Base-by-base conservation (phyloP, 1,140 invertebrate species). In the Apolygus lucorum region DNA sequence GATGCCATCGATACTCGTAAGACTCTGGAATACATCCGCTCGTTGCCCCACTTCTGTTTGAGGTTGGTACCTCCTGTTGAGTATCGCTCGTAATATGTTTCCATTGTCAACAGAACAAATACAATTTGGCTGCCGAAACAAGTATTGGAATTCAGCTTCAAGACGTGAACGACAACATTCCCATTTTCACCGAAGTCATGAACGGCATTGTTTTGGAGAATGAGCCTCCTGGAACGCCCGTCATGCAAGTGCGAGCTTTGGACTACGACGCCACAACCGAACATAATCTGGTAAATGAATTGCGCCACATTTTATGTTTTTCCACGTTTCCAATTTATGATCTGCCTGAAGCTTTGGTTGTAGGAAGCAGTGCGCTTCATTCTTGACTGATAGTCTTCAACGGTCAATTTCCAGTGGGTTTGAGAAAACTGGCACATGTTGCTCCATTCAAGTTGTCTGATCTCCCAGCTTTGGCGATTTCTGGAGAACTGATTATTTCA, bases 151-250 rank as follows among this genome's bases (percentile, higher is more conserved):
- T 95, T 25, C 84, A 88, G 75, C 82, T 93, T 0, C 81, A 86
- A 75, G 92, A 95, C 75, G 91, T 93, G 0, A 95, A 95, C 74
- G 92, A 95, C 76, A 90, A 92, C 75, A 90, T 92, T 73, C 93
- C 92, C 0, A 85, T 85, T 70, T 95, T 94, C 76, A 87, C 83
- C 11, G 89, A 92, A 78, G 84, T 90, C 14, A 83, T 87, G 72
- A 85, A 84, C 62, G 92, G 89, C 1, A 90, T 84, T 78, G 91
- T 93, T 2, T 77, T 91, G 72, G 92, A 93, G 82, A 92, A 94
- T 77, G 90, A 95, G 78, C 83, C 83, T 1, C 77, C 83, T 0
- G 91, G 91, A 17, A 90, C 91, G 2, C 83, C 85, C 0, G 92
- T 95, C 0, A 91, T 93, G 85, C 88, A 92, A 78, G 89, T 95